These are phyloP conservation scores for Acomys russatus DNA, from an alignment of 2,797 vertebrate genomes.

Conservation along the genomic window DNA sequence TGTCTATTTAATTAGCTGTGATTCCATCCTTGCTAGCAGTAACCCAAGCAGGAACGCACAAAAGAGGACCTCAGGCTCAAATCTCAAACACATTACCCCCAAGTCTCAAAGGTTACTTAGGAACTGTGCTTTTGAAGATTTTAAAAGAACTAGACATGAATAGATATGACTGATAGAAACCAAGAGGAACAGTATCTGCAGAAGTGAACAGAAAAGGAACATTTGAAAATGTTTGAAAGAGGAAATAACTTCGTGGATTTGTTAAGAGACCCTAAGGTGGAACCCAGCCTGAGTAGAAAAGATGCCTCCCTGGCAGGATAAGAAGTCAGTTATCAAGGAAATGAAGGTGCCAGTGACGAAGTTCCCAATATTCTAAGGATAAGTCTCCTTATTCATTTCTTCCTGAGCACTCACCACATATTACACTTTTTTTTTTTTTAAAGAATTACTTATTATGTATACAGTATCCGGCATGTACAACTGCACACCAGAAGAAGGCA, in stretches of 20 bases:
- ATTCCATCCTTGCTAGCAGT: not conserved
- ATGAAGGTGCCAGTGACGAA: not conserved
- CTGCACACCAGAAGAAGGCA: too few species aligned
- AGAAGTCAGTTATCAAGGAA: constrained; percentile 36
- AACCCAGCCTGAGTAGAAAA: constrained; percentile 41
- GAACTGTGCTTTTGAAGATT: constrained; percentile 58
- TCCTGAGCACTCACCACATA: constrained; percentile 19
- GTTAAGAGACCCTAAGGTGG: not conserved
- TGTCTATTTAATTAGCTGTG: constrained; percentile 40
- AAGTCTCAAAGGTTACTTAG: constrained; percentile 21
- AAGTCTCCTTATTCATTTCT: constrained; percentile 24
- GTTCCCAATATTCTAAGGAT: not conserved
- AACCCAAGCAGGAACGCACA: not conserved
- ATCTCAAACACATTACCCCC: constrained; percentile 32
- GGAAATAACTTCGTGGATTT: constrained; percentile 22
- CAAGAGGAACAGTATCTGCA: constrained; percentile 39
- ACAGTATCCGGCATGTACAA: too few species aligned
- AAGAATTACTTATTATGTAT: too few species aligned
- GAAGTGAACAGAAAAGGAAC: constrained; percentile 32
- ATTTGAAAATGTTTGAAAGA: constrained; percentile 47
- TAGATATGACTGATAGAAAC: constrained; percentile 1
- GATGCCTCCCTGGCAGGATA: not conserved
- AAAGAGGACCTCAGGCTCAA: not conserved
- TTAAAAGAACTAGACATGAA: constrained; percentile 67
- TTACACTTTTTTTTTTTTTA: constrained; percentile 13